These are phyloP conservation scores for Stenichneumon culpator DNA, from an alignment of 2,888 invertebrate species.

Conservation along the genomic window DNA sequence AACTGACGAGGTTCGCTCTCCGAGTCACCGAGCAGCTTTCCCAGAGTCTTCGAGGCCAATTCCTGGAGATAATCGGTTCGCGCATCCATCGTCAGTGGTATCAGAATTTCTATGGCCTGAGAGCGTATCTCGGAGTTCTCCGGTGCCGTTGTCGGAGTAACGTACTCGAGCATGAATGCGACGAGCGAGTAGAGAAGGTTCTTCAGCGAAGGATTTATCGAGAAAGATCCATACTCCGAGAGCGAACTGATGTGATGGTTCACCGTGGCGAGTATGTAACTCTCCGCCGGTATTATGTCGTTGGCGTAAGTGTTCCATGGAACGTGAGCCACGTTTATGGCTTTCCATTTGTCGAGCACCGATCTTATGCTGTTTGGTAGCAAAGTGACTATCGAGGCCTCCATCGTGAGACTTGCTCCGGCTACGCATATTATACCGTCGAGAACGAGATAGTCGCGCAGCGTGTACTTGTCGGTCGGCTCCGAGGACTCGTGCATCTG, in stretches of 20 bases:
- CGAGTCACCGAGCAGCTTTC: conserved; percentile 88
- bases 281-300: conserved; percentile 94
- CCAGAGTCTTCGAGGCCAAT: conserved; percentile 88
- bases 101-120: conserved; percentile 89
- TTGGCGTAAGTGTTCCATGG: conserved; percentile 90
- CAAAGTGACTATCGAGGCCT: conserved; percentile 86
- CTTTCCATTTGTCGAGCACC: conserved; percentile 89
- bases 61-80: conserved; percentile 91
- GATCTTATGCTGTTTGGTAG: conserved; percentile 87
- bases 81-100: conserved; percentile 92
- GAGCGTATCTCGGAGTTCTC: conserved; percentile 89
- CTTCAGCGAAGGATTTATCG: conserved; percentile 88
- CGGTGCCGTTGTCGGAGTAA: conserved; percentile 85
- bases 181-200: conserved; percentile 89
- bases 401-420: conserved; percentile 85
- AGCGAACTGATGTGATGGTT: conserved; percentile 89
- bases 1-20: conserved; percentile 90
- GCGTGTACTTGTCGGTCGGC: conserved; percentile 83
- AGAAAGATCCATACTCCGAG: conserved; percentile 87
- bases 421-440: conserved; percentile 82
- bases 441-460: conserved; percentile 86
- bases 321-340: conserved; percentile 86
- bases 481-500: conserved; percentile 84
- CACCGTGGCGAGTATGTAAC: conserved; percentile 92
- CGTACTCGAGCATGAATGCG: conserved; percentile 89